Evolutionary conservation across 1,140 invertebrate species (phyloP), one percentile per base, ranked within the genome.

Genomic region (Tribolium castaneum): DNA sequence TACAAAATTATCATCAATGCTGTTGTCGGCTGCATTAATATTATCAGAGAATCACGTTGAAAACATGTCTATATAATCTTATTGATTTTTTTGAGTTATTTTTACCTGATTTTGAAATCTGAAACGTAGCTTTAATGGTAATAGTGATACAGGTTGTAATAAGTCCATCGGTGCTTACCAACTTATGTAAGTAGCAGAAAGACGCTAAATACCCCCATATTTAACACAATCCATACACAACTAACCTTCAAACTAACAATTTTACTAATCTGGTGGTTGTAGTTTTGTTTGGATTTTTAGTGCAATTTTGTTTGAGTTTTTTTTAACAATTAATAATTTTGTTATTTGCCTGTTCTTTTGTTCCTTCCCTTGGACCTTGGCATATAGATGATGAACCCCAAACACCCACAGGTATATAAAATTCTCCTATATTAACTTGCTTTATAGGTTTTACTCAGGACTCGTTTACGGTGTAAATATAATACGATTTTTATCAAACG

Each of bases 331-430:
- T 56, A 71, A 49, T 72, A 51, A 51, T 72, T 79, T 82, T 80
- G 77, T 83, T 72, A 25, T 82, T 78, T 83, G 79, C 66, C 52
- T 22, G 75, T 80, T 81, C 25, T 82, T 83, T 81, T 80, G 76
- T 83, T 82, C 77, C 80, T 78, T 84, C 81, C 50, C 84, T 80
- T 84, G 82, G 83, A 81, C 78, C 77, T 82, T 83, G 81, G 76
- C 78, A 52, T 82, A 59, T 82, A 85, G 84, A 85, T 80, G 84
- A 85, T 75, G 79, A 78, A 66, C 79, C 80, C 75, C 75, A 76
- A 59, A 75, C 62, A 51, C 50, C 66, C 75, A 76, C 80, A 84
- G 82, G 81, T 84, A 83, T 78, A 84, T 80, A 81, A 54, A 54
- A 74, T 74, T 25, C 13, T 51, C 70, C 66, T 71, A 19, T 45